Base-by-base conservation (phyloP, 2,113 vertebrate species). In the Prionailurus viverrinus region DNA sequence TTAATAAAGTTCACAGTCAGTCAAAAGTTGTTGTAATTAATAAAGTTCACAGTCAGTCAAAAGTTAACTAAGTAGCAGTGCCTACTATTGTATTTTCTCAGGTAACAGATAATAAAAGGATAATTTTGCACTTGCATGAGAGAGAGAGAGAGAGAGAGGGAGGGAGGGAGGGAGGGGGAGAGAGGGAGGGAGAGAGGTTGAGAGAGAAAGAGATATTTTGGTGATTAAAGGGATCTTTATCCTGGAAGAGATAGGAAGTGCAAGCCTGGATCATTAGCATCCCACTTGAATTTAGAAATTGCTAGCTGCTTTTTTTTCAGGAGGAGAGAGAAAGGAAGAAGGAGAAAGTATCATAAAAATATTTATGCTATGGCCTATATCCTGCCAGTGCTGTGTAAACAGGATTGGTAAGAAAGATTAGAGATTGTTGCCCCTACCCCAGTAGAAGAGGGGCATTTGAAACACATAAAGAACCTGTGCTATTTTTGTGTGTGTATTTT, bases 61-160 rank as follows among this genome's bases (percentile, higher is more conserved):
- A 96, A 92, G 48, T 65, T 93, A 79, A 88, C 12, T 33, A 89
- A 91, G 29, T 94, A 95, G 63, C 15, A 76, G 12, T 66, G 45
- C n/a, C 41, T 71, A 29, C 0, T 39, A 76, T 93, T 97, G 53
- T 12, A 21, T 95, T 95, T 97, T 96, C 69, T 94, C 48, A 66
- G 55, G 55, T 18, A 96, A 73, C 15, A 84, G n/a, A 39, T 71
- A 68, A 36, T 55, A 36, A 80, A 89, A 88, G n/a, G 19, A 88
- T 55, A 25, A 90, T 63, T 89, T 79, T 10, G n/a, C 41, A 13
- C 55, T 25, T 63, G 58, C 19, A 61, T 51, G 55, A 58, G 55
- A 58, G 55, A 58, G 55, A 23, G 55, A 29, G 27, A 18, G 51
- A 19, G 16, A 16, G 53, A 39, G 39, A 39, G 36, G 36, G 51